phyloP scores from a whole-genome alignment of 2,888 invertebrate species.

The Cerceris ruficornis region DNA sequence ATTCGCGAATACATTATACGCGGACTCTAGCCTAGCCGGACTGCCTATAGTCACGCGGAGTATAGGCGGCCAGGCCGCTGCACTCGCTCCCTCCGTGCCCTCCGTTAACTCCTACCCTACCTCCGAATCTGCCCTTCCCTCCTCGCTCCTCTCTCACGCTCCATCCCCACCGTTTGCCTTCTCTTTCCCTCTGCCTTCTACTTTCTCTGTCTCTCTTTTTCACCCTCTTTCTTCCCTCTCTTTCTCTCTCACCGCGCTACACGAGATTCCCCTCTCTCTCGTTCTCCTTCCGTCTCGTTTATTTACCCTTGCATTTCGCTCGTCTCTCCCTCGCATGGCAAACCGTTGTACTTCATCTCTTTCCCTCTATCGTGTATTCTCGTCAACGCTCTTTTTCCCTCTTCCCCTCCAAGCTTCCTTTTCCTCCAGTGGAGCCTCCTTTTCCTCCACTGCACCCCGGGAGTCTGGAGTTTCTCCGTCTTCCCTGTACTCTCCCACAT shows the following conservation, averaged over 20 bases:
- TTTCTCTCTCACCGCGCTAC: background rate
- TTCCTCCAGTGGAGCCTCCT: background rate
- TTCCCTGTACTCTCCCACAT: slow-evolving; percentile 9
- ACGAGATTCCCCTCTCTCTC: background rate
- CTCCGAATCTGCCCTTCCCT: slow-evolving; percentile 6
- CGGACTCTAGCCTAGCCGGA: slow-evolving; percentile 70
- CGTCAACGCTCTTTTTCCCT: slow-evolving; percentile 11
- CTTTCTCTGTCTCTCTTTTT: slow-evolving; percentile 5
- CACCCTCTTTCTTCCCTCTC: slow-evolving; percentile 10
- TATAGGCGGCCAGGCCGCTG: slow-evolving; percentile 69
- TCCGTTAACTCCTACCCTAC: background rate
- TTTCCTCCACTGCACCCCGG: background rate
- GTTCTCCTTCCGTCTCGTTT: background rate
- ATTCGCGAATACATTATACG: slow-evolving; percentile 74
- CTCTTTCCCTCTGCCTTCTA: slow-evolving; percentile 8
- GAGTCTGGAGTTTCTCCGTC: slow-evolving; percentile 10
- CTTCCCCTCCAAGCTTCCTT: background rate
- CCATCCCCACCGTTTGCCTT: slow-evolving; percentile 17
- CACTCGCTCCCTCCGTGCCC: slow-evolving; percentile 48
- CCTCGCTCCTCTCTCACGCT: slow-evolving; percentile 7
- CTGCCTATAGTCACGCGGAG: slow-evolving; percentile 66
- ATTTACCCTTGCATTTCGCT: background rate
- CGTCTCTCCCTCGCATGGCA: background rate
- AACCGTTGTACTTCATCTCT: background rate
- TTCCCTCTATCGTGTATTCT: background rate